phyloP scores from a whole-genome alignment of 2,888 invertebrate genomes.

The Ceraclea dissimilis region DNA sequence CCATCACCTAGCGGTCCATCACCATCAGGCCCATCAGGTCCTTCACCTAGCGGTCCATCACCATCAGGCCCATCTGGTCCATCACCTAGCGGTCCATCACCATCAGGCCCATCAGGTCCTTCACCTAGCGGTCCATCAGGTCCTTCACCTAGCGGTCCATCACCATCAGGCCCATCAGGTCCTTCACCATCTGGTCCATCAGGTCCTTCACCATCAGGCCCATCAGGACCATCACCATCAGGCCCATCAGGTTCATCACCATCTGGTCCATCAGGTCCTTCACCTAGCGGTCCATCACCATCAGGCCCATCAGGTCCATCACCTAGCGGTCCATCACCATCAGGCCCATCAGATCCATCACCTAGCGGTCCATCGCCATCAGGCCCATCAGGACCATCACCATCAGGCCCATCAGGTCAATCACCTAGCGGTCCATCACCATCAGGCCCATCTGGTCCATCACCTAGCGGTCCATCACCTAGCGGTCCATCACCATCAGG shows the following conservation, averaged over 20 bases:
- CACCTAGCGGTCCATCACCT: not conserved
- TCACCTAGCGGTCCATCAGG: not conserved
- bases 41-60: not conserved
- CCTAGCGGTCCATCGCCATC: not conserved
- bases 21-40: not conserved
- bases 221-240: not conserved
- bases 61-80: not conserved
- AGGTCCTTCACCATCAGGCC: not conserved
- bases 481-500: not conserved
- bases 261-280: not conserved
- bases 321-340: not conserved
- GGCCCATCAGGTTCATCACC: not conserved
- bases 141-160: not conserved
- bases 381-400: not conserved
- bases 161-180: not conserved
- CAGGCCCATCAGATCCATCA: not conserved
- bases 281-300: not conserved
- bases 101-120: not conserved
- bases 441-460: not conserved
- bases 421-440: not conserved
- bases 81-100: too few relatives aligned
- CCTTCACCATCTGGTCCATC: not conserved
- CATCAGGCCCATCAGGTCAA: not conserved
- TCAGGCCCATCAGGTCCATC: not conserved
- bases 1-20: not conserved